Percentiles rank a stretch among this genome's conserved stretches.
phyloP scores from a whole-genome alignment of 1,140 invertebrate species.

The Anagrus nilaparvatae region DNA sequence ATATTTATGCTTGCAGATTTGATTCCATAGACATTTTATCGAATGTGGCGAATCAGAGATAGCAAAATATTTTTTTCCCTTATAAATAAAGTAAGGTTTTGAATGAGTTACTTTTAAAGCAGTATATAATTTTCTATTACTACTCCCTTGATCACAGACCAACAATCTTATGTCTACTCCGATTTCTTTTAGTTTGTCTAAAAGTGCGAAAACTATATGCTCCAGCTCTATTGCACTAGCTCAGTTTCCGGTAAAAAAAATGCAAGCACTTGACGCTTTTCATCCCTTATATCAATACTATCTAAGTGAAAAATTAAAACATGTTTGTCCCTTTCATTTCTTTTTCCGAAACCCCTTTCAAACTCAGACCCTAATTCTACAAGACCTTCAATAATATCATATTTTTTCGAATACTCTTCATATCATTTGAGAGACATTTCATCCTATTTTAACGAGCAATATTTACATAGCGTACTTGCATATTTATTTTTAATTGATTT shows the following conservation, averaged over 20 bases:
- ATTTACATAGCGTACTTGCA: no score
- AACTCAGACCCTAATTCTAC: no score
- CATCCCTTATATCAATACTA: constrained; percentile 17
- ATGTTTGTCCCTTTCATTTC: no score
- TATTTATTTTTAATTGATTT: no score
- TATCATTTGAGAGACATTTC: no score
- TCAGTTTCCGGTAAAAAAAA: constrained; percentile 12
- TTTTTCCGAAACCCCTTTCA: no score
- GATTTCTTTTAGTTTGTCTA: background rate
- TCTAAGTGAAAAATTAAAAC: constrained; percentile 14
- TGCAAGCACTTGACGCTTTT: constrained; percentile 15
- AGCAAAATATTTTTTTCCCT: background rate
- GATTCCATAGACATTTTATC: constrained; percentile 14
- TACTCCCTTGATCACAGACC: background rate
- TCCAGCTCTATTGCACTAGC: background rate
- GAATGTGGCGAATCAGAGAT: constrained; percentile 17
- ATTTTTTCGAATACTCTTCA: no score
- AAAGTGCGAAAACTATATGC: background rate
- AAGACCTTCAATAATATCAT: no score
- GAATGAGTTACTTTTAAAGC: background rate
- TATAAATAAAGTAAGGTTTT: background rate
- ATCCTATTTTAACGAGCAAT: no score
- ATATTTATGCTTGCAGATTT: constrained; percentile 12
- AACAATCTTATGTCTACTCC: background rate
- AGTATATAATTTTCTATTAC: constrained; percentile 1